Percentiles rank a stretch among this genome's conserved stretches.
These are phyloP conservation scores for Monopis laevigella DNA, from an alignment of 2,888 invertebrate genomes.

Conservation along the genomic window DNA sequence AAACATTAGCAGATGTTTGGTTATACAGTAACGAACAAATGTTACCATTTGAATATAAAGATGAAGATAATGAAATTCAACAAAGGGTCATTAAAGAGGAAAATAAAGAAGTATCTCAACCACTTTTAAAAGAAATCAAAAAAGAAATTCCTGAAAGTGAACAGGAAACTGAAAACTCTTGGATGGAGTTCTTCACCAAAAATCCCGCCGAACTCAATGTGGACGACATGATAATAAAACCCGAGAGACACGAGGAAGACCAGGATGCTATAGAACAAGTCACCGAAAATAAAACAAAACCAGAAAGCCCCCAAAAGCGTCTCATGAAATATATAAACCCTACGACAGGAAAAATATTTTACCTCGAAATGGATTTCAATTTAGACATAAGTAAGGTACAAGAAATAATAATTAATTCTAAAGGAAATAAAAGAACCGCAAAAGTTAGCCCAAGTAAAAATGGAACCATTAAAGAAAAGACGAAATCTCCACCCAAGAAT, in stretches of 20 bases:
- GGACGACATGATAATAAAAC: slow-evolving; percentile 53
- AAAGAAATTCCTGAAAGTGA: slow-evolving; percentile 12
- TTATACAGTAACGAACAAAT: slow-evolving; percentile 60
- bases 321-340: slow-evolving; percentile 57
- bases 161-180: slow-evolving; percentile 24
- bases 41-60: slow-evolving; percentile 32
- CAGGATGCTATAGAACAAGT: slow-evolving; percentile 18
- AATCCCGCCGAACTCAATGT: slow-evolving; percentile 44
- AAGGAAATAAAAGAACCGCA: slow-evolving; percentile 32
- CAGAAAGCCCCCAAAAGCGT: slow-evolving; percentile 26
- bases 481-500: no score
- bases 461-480: no score
- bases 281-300: background rate
- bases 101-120: slow-evolving; percentile 6
- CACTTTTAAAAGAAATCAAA: slow-evolving; percentile 11
- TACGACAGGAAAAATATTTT: slow-evolving; percentile 49
- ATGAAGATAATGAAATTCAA: background rate
- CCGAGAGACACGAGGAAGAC: slow-evolving; percentile 27
- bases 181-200: slow-evolving; percentile 53
- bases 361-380: slow-evolving; percentile 49
- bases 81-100: background rate
- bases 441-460: slow-evolving; percentile 44
- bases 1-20: slow-evolving; percentile 82
- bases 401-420: slow-evolving; percentile 47
- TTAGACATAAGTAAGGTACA: slow-evolving; percentile 48